These are phyloP conservation scores for Empis stercorea DNA, from an alignment of 2,888 invertebrate genomes.

Conservation along the genomic window DNA sequence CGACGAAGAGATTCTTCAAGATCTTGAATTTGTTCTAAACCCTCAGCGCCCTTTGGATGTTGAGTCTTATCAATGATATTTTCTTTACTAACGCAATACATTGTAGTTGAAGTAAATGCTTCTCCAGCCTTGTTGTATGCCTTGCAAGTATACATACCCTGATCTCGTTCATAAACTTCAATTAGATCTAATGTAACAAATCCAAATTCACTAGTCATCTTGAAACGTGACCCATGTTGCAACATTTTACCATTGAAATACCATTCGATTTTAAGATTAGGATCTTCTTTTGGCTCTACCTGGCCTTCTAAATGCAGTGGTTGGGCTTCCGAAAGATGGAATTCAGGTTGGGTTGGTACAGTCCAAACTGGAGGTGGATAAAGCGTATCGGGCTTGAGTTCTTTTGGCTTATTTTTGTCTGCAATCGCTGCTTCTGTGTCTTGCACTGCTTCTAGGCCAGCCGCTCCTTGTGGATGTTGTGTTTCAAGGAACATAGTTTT, in stretches of 20 bases:
- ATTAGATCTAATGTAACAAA: constrained; percentile 88
- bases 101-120: constrained; percentile 82
- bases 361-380: constrained; percentile 80
- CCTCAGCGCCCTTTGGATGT: constrained; percentile 91
- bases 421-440: constrained; percentile 75
- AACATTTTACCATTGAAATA: constrained; percentile 83
- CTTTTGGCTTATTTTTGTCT: constrained; percentile 54
- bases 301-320: constrained; percentile 86
- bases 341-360: constrained; percentile 66
- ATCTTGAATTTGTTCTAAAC: constrained; percentile 80
- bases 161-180: constrained; percentile 85
- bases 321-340: constrained; percentile 68
- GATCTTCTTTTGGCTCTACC: constrained; percentile 88
- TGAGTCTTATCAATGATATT: constrained; percentile 78
- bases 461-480: constrained; percentile 88
- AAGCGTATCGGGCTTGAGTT: constrained; percentile 58
- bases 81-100: constrained; percentile 70
- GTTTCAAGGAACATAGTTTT: constrained; percentile 74
- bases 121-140: constrained; percentile 80
- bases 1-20: constrained; percentile 73
- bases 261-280: constrained; percentile 84
- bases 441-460: constrained; percentile 77
- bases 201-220: constrained; percentile 89
- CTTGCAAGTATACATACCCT: constrained; percentile 87
- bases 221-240: constrained; percentile 79